Evolutionary conservation across 2,113 vertebrate species (phyloP).

Genomic region (Phyllopteryx taeniolatus): DNA sequence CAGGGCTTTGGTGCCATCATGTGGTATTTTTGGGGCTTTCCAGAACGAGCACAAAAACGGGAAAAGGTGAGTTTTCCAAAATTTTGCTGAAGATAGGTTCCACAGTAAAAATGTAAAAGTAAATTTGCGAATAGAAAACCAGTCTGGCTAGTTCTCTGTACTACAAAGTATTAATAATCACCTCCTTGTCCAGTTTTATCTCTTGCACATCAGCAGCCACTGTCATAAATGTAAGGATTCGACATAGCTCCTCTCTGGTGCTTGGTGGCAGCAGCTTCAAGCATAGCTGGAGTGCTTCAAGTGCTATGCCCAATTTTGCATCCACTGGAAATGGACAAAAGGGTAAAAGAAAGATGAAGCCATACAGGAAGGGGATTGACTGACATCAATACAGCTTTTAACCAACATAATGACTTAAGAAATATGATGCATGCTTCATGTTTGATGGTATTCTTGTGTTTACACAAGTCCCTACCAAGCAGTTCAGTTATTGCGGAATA

Average conservation of each 20-base stretch:
- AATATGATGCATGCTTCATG: background rate
- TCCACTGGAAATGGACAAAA: constrained; percentile 70
- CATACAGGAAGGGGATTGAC: background rate
- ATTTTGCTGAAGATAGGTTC: no score
- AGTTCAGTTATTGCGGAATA: constrained; percentile 85
- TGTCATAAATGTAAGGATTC: constrained; percentile 87
- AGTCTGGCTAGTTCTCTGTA: background rate
- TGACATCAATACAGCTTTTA: background rate
- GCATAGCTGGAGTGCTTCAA: constrained; percentile 90
- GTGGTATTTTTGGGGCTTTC: background rate
- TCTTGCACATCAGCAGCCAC: constrained; percentile 80
- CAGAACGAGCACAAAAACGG: background rate
- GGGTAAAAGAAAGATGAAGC: background rate
- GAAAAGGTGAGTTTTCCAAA: no score
- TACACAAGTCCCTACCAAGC: constrained; percentile 72
- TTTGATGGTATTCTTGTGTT: background rate
- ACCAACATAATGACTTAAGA: background rate
- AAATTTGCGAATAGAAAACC: background rate
- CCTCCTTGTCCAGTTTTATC: constrained; percentile 85
- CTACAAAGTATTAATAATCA: constrained; percentile 27
- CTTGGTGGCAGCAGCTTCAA: constrained; percentile 84
- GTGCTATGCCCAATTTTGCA: constrained; percentile 79
- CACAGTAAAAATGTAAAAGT: background rate
- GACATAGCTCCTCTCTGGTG: constrained; percentile 84
- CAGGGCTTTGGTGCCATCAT: no score